Percentiles rank a stretch among this genome's conserved stretches.
phyloP scores from a whole-genome alignment of 1,140 invertebrate species.

The Lycorma delicatula region DNA sequence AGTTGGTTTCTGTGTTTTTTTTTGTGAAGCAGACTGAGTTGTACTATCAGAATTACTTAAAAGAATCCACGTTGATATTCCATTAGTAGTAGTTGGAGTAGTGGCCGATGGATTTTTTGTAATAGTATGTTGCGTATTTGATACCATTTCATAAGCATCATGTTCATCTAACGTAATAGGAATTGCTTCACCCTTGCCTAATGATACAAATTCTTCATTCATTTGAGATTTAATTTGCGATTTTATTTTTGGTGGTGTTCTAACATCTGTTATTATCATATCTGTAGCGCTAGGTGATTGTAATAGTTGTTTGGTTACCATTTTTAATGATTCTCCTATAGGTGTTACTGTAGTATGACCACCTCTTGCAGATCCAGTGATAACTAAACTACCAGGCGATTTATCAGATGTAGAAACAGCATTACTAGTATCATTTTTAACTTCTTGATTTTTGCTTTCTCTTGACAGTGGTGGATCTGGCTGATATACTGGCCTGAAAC shows the following conservation, averaged over 20 bases:
- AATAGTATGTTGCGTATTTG: constrained; percentile 36
- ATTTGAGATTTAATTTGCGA: constrained; percentile 13
- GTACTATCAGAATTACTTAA: constrained; percentile 45
- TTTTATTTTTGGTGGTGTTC: constrained; percentile 52
- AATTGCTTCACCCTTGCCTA: constrained; percentile 43
- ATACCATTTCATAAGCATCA: constrained; percentile 22
- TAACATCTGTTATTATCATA: constrained; percentile 43
- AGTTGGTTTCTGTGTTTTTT: constrained; percentile 27
- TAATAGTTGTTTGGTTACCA: constrained; percentile 44
- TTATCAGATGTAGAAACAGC: constrained; percentile 36
- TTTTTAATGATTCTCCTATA: constrained; percentile 45
- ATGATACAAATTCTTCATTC: constrained; percentile 14
- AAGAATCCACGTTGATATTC: constrained; percentile 67
- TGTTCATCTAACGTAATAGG: constrained; percentile 43
- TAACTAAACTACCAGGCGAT: constrained; percentile 32
- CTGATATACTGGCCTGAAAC: constrained; percentile 19
- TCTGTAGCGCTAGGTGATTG: constrained; percentile 28
- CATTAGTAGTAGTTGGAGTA: constrained; percentile 46
- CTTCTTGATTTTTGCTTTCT: constrained; percentile 22
- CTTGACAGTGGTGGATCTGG: constrained; percentile 6
- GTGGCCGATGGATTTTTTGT: constrained; percentile 37
- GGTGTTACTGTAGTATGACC: constrained; percentile 25
- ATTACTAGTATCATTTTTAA: constrained; percentile 14
- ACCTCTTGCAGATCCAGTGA: constrained; percentile 12
- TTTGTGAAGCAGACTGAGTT: constrained; percentile 33